phyloP scores from a whole-genome alignment of 2,888 invertebrate genomes.

The Temnothorax ravouxi region DNA sequence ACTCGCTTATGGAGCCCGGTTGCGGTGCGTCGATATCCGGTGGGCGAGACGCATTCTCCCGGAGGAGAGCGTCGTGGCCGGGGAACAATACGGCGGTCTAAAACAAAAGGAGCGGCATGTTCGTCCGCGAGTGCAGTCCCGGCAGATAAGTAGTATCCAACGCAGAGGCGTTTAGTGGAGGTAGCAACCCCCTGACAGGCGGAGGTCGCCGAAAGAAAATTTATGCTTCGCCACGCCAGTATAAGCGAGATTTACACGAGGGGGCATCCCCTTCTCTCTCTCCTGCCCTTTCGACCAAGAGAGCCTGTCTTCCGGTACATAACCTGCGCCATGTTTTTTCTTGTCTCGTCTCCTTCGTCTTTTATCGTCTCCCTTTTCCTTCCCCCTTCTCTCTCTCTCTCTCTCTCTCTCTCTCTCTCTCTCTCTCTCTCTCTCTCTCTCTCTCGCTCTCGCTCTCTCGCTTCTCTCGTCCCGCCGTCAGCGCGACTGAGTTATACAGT shows the following conservation, averaged over 20 bases:
- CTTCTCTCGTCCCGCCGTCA: conserved; percentile 34
- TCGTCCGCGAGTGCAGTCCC: conserved; percentile 62
- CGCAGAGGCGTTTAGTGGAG: conserved; percentile 55
- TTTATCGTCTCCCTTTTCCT: conserved; percentile 61
- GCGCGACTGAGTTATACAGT: conserved; percentile 46
- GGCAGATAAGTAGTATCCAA: conserved; percentile 73
- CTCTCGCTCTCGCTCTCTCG: conserved; percentile 7
- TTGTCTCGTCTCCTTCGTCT: conserved; percentile 68
- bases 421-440: conserved; percentile 32
- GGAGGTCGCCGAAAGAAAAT: conserved; percentile 69
- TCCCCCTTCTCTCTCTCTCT: too few species aligned
- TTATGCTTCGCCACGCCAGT: conserved; percentile 74
- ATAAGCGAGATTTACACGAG: conserved; percentile 67
- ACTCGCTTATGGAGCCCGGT: conserved; percentile 10
- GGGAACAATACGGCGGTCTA: conserved; percentile 68
- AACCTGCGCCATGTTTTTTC: conserved; percentile 56
- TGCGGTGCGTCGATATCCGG: conserved; percentile 61
- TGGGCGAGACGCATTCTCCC: conserved; percentile 50
- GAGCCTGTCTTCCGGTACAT: conserved; percentile 61
- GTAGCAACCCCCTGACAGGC: conserved; percentile 9
- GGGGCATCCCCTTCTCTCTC: conserved; percentile 13
- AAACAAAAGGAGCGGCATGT: conserved; percentile 71
- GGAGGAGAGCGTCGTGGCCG: conserved; percentile 52
- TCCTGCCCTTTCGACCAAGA: not conserved
- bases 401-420: conserved; percentile 14